Evolutionary conservation across 2,113 vertebrate genomes (phyloP), one percentile per base, ranked within the genome.

Genomic region (Myiagra hebetior): DNA sequence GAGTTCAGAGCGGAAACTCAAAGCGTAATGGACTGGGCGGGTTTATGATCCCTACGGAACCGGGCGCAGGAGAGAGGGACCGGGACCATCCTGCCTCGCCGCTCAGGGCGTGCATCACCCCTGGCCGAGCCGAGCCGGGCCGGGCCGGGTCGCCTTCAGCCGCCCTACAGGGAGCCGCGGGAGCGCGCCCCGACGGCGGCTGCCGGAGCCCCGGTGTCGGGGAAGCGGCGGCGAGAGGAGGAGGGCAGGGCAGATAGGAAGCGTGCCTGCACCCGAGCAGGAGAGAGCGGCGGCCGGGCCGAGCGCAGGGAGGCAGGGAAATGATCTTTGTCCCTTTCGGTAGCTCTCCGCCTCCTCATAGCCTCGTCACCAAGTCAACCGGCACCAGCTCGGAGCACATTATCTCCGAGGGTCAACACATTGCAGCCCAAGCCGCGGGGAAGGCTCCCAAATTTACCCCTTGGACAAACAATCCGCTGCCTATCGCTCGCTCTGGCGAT

Each of bases 321-420:
- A 64, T 88, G 97, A 97, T 98, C 98, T 98, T 99, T 98, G 98
- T 98, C 97, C 98, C 93, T 95, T 97, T 95, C 80, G 65, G 93
- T 85, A 93, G 97, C 96, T 98, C 90, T 89, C 95, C 86, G 79
- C 97, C 96, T 79, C 86, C 93, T 98, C 97, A 96, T 97, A 98
- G 89, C 97, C 95, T 91, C 75, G 98, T 99, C 98, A 98, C 98
- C 99, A 98, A 97, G 98, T 98, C 98, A 98, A 98, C 99, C 94
- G 93, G 81, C 79, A 97, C 95, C 95, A 53, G 95, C 95, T 96
- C 55, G 69, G 83, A 95, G 96, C 93, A 74, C 97, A 98, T 99
- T 98, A 99, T 98, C 98, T 98, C 87, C 60, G 89, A 97, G 98
- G 98, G 98, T 98, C 98, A 98, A 98, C 97, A 98, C 97, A 89